Evolutionary conservation across 1,140 invertebrate genomes (phyloP), one percentile per base, ranked within the genome.

Genomic region (Caenorhabditis tropicalis): DNA sequence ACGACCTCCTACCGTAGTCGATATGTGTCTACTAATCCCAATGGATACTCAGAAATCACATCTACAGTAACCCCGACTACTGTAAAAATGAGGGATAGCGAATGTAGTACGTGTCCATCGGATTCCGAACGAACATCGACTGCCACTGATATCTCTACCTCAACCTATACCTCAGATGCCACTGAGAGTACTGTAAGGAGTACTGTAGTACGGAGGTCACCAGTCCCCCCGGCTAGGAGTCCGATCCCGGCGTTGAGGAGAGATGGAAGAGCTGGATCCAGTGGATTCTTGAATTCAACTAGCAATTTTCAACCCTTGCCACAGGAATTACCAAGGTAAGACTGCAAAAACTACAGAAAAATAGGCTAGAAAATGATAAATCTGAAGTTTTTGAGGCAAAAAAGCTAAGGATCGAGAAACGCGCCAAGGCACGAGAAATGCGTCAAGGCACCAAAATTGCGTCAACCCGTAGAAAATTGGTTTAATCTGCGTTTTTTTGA

Each of bases 301-400:
- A 82, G 46, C 27, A 65, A 60, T n/a, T 82, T 60, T 12, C 56
- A 82, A n/a, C 58, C 82, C 10, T 46, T 74, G 65, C 65, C 65
- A 21, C 43, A 33, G 21, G 43, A 82, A 33, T 39, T 29, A 15
- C 82, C 56, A 15, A 56, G 31, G 80, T 53, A 31, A 53, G 48
- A 51, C 49, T n/a, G n/a, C n/a, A n/a, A n/a, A n/a, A n/a, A n/a
- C n/a, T n/a, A n/a, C n/a, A n/a, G n/a, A n/a, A n/a, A n/a, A 43
- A 43, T 43, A n/a, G 33, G 12, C n/a, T 21, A 79, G 29, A 79
- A 36, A 79, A 31, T 31, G 7, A 9, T 21, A 36, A 43, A 79
- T 6, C 27, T 79, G 19, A 21, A n/a, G n/a, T 36, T 36, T 36
- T 27, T 81, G 12, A 24, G n/a, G n/a, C 24, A 4, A 29, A 65